phyloP scores from a whole-genome alignment of 1,140 invertebrate genomes.

The Drosophila ananassae region DNA sequence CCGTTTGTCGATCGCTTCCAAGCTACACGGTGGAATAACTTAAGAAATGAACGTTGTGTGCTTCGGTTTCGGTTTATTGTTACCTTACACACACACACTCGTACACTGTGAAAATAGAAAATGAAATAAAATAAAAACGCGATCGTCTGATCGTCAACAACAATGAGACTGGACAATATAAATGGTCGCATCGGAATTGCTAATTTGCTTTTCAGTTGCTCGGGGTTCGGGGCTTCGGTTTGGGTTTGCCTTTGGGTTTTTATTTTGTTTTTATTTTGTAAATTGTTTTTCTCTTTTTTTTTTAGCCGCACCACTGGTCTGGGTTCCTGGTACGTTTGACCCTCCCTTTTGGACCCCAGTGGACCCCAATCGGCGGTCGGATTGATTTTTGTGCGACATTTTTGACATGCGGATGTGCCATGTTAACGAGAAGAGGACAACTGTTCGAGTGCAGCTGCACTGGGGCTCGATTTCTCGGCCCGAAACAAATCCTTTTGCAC shows the following conservation, averaged over 20 bases:
- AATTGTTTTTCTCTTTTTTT: background rate
- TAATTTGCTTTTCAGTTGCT: conserved; percentile 78
- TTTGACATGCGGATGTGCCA: conserved; percentile 82
- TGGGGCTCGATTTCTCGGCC: conserved; percentile 14
- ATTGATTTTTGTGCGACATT: conserved; percentile 82
- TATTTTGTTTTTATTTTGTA: conserved; percentile 10
- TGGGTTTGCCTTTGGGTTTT: conserved; percentile 39
- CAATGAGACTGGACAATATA: conserved; percentile 78
- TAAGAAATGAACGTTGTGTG: conserved; percentile 20
- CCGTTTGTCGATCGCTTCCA: conserved; percentile 46
- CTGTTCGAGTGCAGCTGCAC: conserved; percentile 58
- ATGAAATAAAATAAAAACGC: conserved; percentile 74
- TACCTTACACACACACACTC: conserved; percentile 13
- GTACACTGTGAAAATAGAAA: conserved; percentile 39
- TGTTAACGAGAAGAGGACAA: conserved; percentile 70
- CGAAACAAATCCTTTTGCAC: conserved; percentile 69
- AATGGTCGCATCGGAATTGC: conserved; percentile 81
- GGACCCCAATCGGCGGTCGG: conserved; percentile 29
- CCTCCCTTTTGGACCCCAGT: conserved; percentile 23
- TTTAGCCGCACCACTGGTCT: conserved; percentile 21
- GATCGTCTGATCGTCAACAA: conserved; percentile 74
- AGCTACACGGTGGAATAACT: conserved; percentile 29
- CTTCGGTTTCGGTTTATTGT: conserved; percentile 14
- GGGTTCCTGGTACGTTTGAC: conserved; percentile 66
- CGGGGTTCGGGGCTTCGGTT: conserved; percentile 34